Conservation (phyloP, 2,888 invertebrate species). For the Chloroclystis v-ata region DNA sequence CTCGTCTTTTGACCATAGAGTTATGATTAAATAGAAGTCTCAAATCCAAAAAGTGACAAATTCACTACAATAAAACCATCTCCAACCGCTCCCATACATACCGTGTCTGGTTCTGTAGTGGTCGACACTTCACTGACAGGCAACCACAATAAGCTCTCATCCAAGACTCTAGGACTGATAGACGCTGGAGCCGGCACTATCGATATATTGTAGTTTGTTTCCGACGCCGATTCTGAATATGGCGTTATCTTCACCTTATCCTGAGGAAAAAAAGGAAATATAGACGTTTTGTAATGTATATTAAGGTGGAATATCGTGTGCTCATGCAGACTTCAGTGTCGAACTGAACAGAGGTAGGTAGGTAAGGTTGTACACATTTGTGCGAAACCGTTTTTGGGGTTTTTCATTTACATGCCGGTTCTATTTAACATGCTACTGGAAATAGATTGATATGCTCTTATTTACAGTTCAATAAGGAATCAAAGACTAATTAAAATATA, state of each 20-base stretch:
- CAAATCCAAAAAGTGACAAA: conserved; percentile 1
- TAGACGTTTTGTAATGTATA: too few species aligned
- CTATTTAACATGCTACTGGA: conserved; percentile 10
- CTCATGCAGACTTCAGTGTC: conserved; percentile 11
- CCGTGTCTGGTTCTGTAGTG: conserved; percentile 61
- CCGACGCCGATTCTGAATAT: conserved; percentile 57
- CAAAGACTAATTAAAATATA: too few species aligned
- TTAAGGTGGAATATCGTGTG: conserved; percentile 4
- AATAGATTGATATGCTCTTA: conserved; percentile 4
- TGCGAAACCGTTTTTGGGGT: conserved; percentile 1
- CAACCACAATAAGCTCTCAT: conserved; percentile 39
- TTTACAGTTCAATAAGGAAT: too few species aligned
- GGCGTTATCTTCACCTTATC: conserved; percentile 66
- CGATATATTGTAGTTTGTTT: conserved; percentile 49
- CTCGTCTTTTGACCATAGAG: too few species aligned
- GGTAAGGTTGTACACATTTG: not conserved
- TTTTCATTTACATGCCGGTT: conserved; percentile 12
- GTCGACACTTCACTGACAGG: conserved; percentile 50
- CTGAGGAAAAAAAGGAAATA: conserved; percentile 31
- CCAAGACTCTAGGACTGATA: conserved; percentile 43
- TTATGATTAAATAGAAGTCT: conserved; percentile 1
- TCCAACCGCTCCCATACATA: conserved; percentile 35
- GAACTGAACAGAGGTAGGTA: not conserved
- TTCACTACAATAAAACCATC: conserved; percentile 3
- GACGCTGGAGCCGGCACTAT: conserved; percentile 38